These are phyloP conservation scores for Adelognathus sp. DNA, from an alignment of 2,888 invertebrate species.

Conservation along the genomic window DNA sequence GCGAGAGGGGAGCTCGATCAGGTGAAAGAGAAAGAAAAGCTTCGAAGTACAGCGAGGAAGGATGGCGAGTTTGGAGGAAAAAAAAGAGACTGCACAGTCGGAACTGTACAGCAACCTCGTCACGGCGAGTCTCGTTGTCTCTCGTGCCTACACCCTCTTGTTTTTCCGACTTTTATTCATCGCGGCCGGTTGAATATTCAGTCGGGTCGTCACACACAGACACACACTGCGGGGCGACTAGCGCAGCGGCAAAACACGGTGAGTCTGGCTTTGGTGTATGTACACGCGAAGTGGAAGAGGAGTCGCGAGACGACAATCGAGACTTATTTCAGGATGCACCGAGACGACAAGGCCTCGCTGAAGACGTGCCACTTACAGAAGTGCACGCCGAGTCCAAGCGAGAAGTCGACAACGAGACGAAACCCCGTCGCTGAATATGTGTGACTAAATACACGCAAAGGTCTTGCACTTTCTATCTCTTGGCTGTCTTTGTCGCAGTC, in stretches of 20 bases:
- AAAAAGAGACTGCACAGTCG: constrained; percentile 44
- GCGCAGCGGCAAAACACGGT: neutral
- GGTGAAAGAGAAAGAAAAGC: constrained; percentile 35
- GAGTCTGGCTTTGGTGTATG: neutral
- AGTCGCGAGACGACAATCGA: constrained; percentile 52
- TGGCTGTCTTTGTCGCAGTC: constrained; percentile 39
- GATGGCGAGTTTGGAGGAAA: constrained; percentile 13
- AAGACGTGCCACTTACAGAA: constrained; percentile 63
- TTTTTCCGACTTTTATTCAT: constrained; percentile 70
- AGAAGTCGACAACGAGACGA: constrained; percentile 45
- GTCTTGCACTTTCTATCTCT: constrained; percentile 24
- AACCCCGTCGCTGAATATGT: constrained; percentile 49
- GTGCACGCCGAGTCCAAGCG: constrained; percentile 45
- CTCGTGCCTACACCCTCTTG: constrained; percentile 30
- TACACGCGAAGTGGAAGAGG: constrained; percentile 11
- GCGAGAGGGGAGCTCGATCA: constrained; percentile 14
- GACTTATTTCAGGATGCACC: constrained; percentile 32
- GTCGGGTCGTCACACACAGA: constrained; percentile 41
- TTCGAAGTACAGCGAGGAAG: constrained; percentile 1
- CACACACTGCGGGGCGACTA: constrained; percentile 59
- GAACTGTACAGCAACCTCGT: constrained; percentile 39
- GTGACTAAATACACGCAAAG: constrained; percentile 49
- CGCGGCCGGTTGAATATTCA: constrained; percentile 72
- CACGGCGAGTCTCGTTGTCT: constrained; percentile 10
- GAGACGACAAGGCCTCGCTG: constrained; percentile 31